Base-by-base conservation (phyloP, 2,797 vertebrate genomes). In the Melanotaenia nigrans region DNA sequence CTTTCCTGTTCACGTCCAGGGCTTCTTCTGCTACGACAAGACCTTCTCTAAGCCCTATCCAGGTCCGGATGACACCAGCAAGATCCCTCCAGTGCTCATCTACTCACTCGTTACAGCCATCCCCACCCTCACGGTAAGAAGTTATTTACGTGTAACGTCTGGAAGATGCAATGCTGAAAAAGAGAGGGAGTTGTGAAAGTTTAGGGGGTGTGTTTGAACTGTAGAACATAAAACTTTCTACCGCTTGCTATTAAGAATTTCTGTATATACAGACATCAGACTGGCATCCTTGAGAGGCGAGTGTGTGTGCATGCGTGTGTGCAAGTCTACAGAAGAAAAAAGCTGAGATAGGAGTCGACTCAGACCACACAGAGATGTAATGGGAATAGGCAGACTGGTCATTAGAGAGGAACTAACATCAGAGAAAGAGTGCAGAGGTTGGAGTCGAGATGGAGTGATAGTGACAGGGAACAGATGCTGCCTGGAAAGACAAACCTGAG, bases 21-120 rank as follows among this genome's bases (percentile, higher is more conserved):
- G 96, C 40, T 97, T 97, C 93, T 97, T 97, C 94, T 97, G 96
- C 92, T 96, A 95, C 5, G 96, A 97, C 87, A 96, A 93, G 58
- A 87, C 93, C 65, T 96, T 96, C 47, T 95, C 96, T 47, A 96
- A 96, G 84, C 96, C 96, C 22, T 96, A 96, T 84, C 96, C 95
- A 0, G 96, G 96, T 61, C 95, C 96, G 0, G 96, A 97, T 75
- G 93, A 95, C 53, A 69, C 84, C 92, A 96, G 96, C 94, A 94
- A 93, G 59, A 95, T 93, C 4, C 95, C 96, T 0, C 96, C 96
- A 0, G 94, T 95, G 63, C 94, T 97, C 54, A 93, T 96, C 83
- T 96, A 97, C 68, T 95, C 96, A 0, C 92, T 97, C 18, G 94
- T 96, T 88, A 95, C 95, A 0, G 95, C 95, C 22, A 94, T 97